Evolutionary conservation across 2,888 invertebrate genomes (phyloP).

Genomic region (Psylliodes chrysocephalus): DNA sequence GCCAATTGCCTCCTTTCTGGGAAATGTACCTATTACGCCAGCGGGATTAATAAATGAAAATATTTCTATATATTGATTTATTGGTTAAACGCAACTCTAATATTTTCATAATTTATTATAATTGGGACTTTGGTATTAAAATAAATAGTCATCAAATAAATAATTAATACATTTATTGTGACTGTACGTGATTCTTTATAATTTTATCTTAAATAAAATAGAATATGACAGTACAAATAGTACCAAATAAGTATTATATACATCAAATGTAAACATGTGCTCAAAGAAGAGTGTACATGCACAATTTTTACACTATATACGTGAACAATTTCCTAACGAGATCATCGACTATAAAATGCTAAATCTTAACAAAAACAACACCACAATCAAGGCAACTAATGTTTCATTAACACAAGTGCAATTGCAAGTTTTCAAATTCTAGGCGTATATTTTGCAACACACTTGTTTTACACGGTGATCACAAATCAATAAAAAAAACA

Average conservation of each 20-base stretch:
- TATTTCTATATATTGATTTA: too few relatives aligned
- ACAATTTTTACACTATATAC: slow-evolving; percentile 49
- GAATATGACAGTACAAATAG: slow-evolving; percentile 56
- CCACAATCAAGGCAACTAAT: slow-evolving; percentile 47
- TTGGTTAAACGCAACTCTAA: too few relatives aligned
- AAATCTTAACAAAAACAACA: slow-evolving; percentile 53
- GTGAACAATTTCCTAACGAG: slow-evolving; percentile 56
- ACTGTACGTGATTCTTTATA: slow-evolving; percentile 48
- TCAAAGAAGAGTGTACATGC: slow-evolving; percentile 49
- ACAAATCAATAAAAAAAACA: neutral
- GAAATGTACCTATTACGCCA: too few relatives aligned
- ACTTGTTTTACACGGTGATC: neutral
- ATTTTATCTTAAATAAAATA: slow-evolving; percentile 53
- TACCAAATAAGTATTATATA: slow-evolving; percentile 53
- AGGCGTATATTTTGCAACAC: slow-evolving; percentile 11
- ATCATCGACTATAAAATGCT: slow-evolving; percentile 58
- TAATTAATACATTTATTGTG: slow-evolving; percentile 50
- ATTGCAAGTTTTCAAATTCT: slow-evolving; percentile 3
- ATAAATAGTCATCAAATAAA: neutral
- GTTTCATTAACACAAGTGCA: slow-evolving; percentile 22
- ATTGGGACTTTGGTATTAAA: neutral
- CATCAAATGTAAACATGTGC: slow-evolving; percentile 50
- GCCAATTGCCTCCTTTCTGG: too few relatives aligned
- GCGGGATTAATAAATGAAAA: too few relatives aligned
- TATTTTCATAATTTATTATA: too few relatives aligned